Conservation (phyloP, 1,140 invertebrate species). For the Heliconius hewitsoni region DNA sequence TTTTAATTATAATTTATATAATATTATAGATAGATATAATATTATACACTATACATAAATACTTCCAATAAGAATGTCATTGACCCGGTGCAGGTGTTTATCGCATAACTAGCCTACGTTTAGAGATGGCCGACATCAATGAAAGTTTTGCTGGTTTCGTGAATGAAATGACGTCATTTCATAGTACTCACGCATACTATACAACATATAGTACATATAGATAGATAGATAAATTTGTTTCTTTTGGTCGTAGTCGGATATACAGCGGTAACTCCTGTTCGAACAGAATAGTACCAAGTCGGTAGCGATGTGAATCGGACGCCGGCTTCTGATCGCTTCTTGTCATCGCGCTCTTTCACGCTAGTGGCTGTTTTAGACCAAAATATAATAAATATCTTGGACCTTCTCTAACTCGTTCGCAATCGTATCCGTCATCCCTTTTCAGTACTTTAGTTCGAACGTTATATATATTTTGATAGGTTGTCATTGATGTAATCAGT, state of each 20-base stretch:
- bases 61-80: neutral
- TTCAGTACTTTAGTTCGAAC: conserved; percentile 41
- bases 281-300: conserved; percentile 74
- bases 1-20: neutral
- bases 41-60: neutral
- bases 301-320: conserved; percentile 79
- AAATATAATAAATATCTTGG: conserved; percentile 54
- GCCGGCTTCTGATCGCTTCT: conserved; percentile 51
- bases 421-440: conserved; percentile 43
- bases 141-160: conserved; percentile 59
- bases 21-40: neutral
- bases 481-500: conserved; percentile 70
- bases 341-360: conserved; percentile 65
- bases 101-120: conserved; percentile 23
- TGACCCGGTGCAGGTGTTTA: neutral
- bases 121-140: conserved; percentile 49
- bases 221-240: conserved; percentile 61
- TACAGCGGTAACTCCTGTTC: conserved; percentile 43
- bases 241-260: conserved; percentile 65
- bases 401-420: conserved; percentile 48
- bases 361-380: conserved; percentile 65
- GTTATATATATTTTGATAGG: conserved; percentile 44
- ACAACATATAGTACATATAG: conserved; percentile 44
- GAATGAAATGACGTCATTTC: conserved; percentile 74
- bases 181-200: conserved; percentile 56